Base-by-base conservation (phyloP, 2,113 vertebrate genomes). In the Dunckerocampus dactyliophorus region DNA sequence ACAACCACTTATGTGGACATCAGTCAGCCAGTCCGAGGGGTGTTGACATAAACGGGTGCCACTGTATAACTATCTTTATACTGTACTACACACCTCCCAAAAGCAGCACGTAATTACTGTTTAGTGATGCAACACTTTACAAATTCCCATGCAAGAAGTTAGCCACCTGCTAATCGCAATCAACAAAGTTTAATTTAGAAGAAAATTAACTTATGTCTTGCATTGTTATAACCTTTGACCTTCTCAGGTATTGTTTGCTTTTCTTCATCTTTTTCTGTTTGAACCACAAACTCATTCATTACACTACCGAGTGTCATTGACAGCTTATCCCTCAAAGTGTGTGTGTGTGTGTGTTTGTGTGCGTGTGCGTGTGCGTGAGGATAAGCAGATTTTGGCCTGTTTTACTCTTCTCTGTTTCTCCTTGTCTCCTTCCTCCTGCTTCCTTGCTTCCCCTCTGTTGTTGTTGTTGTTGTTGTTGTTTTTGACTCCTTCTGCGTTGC, bases 351-450 rank as follows among this genome's bases (percentile, higher is more conserved):
- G 19, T 45, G 54, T 69, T 31, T 52, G 50, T 8, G 50, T 28
- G 16, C 48, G 15, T 22, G 57, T 15, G 55, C 66, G 55, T 65
- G 67, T 37, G 58, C 46, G 53, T 89, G 87, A 92, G 89, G 91
- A 94, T 93, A 84, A 95, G 89, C 91, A 90, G 90, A 92, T 91
- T 95, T 93, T 94, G 54, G 92, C 94, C 93, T 95, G 93, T 98
- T 98, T 99, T 94, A 99, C 95, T 98, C 94, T 97, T 39, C 92
- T 98, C 89, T 96, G 93, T 95, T 94, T 97, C 94, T 97, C 90
- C 83, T 87, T 89, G 72, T 89, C 79, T 87, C 92, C 89, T 88
- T 93, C 94, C 92, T 95, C 92, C 92, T 74, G 12, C 90, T 90
- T 93, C 90, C 92, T 92, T 90, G 89, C 75, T 74, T 87, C 91